Conservation (phyloP, 1,140 invertebrate genomes). For the Pseudomyrmex concolor region DNA sequence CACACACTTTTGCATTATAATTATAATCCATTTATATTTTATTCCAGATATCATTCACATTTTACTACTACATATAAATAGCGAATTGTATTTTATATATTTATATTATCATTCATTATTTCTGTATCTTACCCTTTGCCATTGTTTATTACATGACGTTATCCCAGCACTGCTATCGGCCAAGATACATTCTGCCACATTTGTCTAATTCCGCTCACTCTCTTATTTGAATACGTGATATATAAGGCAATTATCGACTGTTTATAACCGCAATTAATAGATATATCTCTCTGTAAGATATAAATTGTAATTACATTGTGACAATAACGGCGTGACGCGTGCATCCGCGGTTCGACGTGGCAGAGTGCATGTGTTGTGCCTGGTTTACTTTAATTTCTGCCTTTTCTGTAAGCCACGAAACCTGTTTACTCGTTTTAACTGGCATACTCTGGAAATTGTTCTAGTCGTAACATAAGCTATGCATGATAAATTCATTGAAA, state of each 20-base stretch:
- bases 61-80: conserved; percentile 76
- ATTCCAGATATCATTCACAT: conserved; percentile 84
- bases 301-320: conserved; percentile 20
- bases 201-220: conserved; percentile 22
- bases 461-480: background rate
- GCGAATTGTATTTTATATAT: conserved; percentile 44
- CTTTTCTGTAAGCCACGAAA: conserved; percentile 65
- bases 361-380: conserved; percentile 77
- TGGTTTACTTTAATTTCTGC: conserved; percentile 72
- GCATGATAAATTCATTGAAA: conserved; percentile 10
- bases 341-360: conserved; percentile 8
- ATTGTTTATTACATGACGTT: conserved; percentile 60
- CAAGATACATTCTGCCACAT: conserved; percentile 75
- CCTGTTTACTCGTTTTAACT: conserved; percentile 48
- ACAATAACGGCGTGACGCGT: background rate
- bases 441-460: background rate
- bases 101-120: conserved; percentile 39
- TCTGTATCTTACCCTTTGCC: conserved; percentile 41
- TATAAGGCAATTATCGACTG: conserved; percentile 52
- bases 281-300: background rate
- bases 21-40: conserved; percentile 84
- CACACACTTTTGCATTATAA: conserved; percentile 73
- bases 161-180: conserved; percentile 69
- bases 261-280: background rate
- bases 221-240: conserved; percentile 5